These are phyloP conservation scores for Cephus runcator DNA, from an alignment of 2,888 invertebrate genomes.

Conservation along the genomic window DNA sequence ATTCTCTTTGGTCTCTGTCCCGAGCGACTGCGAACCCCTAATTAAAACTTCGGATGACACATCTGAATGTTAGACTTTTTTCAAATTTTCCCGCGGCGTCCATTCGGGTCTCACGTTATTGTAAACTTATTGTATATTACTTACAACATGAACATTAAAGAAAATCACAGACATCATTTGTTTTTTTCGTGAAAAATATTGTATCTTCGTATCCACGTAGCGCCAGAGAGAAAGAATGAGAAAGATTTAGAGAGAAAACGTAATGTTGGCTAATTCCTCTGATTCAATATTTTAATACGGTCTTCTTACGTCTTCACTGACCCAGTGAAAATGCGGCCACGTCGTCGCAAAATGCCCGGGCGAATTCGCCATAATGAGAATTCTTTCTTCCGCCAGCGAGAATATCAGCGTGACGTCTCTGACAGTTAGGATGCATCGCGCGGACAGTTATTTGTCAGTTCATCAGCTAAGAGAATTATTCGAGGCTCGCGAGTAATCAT, in stretches of 20 bases:
- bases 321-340: too few species aligned
- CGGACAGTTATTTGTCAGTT: too few species aligned
- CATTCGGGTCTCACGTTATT: conserved; percentile 36
- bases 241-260: neutral
- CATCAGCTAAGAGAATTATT: too few species aligned
- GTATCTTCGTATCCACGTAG: conserved; percentile 47
- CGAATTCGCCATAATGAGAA: too few species aligned
- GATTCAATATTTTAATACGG: neutral
- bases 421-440: too few species aligned
- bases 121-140: conserved; percentile 61
- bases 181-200: conserved; percentile 49
- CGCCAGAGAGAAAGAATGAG: conserved; percentile 10
- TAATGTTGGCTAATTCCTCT: neutral
- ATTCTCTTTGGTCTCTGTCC: too few species aligned
- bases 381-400: too few species aligned
- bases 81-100: conserved; percentile 26
- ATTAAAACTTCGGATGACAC: neutral
- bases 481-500: too few species aligned
- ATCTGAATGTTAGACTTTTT: neutral
- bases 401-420: too few species aligned
- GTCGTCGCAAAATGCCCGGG: too few species aligned
- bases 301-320: too few species aligned
- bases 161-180: conserved; percentile 25
- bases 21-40: too few species aligned
- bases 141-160: conserved; percentile 44